Conservation (phyloP, 2,113 vertebrate genomes). For the Erythrolamprus reginae region DNA sequence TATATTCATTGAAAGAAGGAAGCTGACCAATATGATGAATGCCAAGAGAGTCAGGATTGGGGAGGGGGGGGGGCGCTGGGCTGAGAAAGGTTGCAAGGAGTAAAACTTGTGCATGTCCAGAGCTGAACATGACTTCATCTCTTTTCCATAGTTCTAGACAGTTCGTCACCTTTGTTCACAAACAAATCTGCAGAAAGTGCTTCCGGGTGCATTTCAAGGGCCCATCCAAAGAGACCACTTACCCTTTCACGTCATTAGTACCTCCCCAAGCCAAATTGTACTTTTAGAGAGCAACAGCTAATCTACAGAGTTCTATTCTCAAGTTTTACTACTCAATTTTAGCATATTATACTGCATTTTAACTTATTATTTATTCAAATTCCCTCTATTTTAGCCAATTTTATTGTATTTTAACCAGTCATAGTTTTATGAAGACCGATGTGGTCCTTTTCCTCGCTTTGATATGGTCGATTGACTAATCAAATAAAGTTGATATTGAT, state of each 20-base stretch:
- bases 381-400: no score
- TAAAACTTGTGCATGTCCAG: not conserved
- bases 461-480: no score
- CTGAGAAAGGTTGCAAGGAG: not conserved
- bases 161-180: not conserved
- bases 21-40: conserved; percentile 6
- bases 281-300: not conserved
- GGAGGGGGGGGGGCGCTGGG: no score
- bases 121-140: not conserved
- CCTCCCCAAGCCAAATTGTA: not conserved
- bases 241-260: not conserved
- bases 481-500: no score
- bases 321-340: no score
- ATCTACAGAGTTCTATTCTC: no score
- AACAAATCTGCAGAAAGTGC: not conserved
- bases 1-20: not conserved
- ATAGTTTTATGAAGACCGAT: no score
- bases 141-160: not conserved
- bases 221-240: not conserved
- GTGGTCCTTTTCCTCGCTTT: no score
- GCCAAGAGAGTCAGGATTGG: not conserved
- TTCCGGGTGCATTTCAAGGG: not conserved
- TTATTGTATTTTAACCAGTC: no score
- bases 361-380: no score
- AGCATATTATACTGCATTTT: no score